Conservation (phyloP, 2,888 invertebrate genomes). For the Atherix ibis region DNA sequence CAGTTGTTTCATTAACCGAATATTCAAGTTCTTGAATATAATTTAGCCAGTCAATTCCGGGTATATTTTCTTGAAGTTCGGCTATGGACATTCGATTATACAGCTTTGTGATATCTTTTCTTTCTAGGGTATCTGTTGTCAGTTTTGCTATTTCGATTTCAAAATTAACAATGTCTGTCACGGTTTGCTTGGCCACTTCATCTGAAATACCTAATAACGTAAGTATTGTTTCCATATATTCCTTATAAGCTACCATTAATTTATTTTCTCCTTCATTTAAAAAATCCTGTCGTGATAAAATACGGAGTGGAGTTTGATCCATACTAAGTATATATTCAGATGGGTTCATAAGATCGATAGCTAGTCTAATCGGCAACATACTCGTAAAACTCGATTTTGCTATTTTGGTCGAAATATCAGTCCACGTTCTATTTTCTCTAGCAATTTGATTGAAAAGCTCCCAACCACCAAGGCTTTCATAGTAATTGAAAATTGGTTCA, state of each 20-base stretch:
- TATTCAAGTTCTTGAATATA: conserved; percentile 10
- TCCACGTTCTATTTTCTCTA: too few species aligned
- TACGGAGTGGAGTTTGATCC: too few species aligned
- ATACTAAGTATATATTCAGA: too few species aligned
- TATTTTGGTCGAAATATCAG: too few species aligned
- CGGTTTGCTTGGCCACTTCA: conserved; percentile 10
- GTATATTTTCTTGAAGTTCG: conserved; percentile 7
- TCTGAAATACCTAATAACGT: conserved; percentile 11
- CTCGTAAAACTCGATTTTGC: too few species aligned
- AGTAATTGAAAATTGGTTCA: too few species aligned
- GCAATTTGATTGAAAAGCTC: too few species aligned
- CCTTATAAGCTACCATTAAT: conserved; percentile 61
- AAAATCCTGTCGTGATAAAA: too few species aligned
- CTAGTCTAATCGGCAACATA: too few species aligned
- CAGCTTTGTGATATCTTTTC: conserved; percentile 9
- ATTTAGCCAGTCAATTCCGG: conserved; percentile 12
- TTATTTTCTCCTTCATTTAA: too few species aligned
- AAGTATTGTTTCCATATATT: conserved; percentile 42
- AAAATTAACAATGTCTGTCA: conserved; percentile 15
- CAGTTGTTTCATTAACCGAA: conserved; percentile 6
- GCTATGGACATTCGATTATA: conserved; percentile 10
- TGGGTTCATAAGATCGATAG: too few species aligned
- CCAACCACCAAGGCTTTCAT: too few species aligned
- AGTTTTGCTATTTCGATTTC: conserved; percentile 15
- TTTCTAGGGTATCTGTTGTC: conserved; percentile 7